phyloP scores from a whole-genome alignment of 2,113 vertebrate genomes.

The Brachypodius melanocephalos region DNA sequence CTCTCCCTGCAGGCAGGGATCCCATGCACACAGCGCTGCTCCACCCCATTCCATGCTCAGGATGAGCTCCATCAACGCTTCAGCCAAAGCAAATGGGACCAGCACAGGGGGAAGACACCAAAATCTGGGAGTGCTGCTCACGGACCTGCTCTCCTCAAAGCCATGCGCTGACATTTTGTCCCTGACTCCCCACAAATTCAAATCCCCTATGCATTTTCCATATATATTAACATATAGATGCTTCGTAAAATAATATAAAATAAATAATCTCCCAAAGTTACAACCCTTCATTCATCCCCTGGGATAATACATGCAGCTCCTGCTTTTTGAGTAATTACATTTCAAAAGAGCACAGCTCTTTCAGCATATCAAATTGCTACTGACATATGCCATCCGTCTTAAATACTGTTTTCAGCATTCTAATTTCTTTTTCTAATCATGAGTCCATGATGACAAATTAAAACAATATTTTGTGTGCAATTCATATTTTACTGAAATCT shows the following conservation, averaged over 20 bases:
- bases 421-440: constrained; percentile 64
- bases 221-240: fast-evolving
- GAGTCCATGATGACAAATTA: constrained; percentile 61
- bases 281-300: constrained; percentile 16
- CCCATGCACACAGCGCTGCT: neutral
- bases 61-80: neutral
- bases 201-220: fast-evolving
- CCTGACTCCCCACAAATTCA: neutral
- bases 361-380: constrained; percentile 42
- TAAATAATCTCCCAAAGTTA: neutral
- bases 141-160: neutral
- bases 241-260: neutral
- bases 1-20: neutral
- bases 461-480: constrained; percentile 69
- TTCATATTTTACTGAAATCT: constrained; percentile 63
- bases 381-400: constrained; percentile 63
- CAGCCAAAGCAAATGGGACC: neutral
- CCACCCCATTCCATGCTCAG: neutral
- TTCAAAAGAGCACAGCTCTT: constrained; percentile 54
- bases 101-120: neutral
- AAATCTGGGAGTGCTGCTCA: neutral
- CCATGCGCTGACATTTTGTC: neutral
- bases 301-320: constrained; percentile 29
- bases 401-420: constrained; percentile 67
- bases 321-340: constrained; percentile 64